Percentiles rank a stretch among this genome's conserved stretches.
phyloP scores from a whole-genome alignment of 2,888 invertebrate species.

The Callyntrura sp. region DNA sequence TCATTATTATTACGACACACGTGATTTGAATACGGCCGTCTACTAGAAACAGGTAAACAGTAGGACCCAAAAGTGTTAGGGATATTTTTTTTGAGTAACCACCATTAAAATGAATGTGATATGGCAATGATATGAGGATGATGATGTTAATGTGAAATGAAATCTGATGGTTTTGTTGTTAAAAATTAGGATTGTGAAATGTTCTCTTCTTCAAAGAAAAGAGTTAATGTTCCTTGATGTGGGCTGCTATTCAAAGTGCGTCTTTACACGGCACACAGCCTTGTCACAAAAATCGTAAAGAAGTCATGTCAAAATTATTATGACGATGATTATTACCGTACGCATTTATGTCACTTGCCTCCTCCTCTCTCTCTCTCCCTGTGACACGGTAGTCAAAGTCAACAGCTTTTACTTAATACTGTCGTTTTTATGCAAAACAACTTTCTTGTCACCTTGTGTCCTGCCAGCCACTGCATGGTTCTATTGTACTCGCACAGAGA shows the following conservation, averaged over 20 bases:
- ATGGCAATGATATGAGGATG: neutral
- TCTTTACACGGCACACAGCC: slow-evolving; percentile 33
- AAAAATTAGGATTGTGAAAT: slow-evolving; percentile 30
- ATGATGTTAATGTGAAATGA: slow-evolving; percentile 29
- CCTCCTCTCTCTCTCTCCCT: slow-evolving; percentile 31
- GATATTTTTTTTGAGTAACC: slow-evolving; percentile 3
- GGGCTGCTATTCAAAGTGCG: slow-evolving; percentile 2
- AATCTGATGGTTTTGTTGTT: slow-evolving; percentile 47
- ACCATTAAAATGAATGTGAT: slow-evolving; percentile 46
- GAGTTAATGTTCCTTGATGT: slow-evolving; percentile 50
- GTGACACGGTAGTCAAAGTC: slow-evolving; percentile 70
- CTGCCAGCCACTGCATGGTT: neutral
- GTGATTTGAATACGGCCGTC: neutral
- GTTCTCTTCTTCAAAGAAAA: neutral
- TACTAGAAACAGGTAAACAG: slow-evolving; percentile 12
- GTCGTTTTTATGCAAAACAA: slow-evolving; percentile 55
- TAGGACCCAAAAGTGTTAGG: slow-evolving; percentile 15
- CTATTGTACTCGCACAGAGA: no score
- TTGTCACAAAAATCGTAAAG: slow-evolving; percentile 80
- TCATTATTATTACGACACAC: slow-evolving; percentile 35
- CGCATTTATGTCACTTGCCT: slow-evolving; percentile 80
- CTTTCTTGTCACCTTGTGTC: neutral
- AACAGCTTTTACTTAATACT: slow-evolving; percentile 22
- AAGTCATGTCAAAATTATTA: slow-evolving; percentile 81
- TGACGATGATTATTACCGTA: slow-evolving; percentile 81